Percentiles rank a stretch among this genome's conserved stretches.
These are phyloP conservation scores for Campoletis raptor DNA, from an alignment of 2,888 invertebrate species.

Conservation along the genomic window DNA sequence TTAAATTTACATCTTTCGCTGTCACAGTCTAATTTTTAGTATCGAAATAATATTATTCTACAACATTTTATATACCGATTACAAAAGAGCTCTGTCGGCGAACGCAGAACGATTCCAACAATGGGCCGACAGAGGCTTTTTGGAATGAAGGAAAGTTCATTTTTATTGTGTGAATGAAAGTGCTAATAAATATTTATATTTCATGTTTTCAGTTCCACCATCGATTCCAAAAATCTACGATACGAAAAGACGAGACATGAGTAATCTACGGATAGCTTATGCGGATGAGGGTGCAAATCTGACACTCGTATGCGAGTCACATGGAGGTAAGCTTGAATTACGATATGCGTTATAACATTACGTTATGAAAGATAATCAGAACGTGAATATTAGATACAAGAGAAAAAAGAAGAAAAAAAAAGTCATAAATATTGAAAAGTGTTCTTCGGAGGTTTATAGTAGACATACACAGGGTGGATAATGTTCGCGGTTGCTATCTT, in stretches of 20 bases:
- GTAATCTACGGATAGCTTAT: slow-evolving; percentile 93
- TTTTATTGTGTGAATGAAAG: background rate
- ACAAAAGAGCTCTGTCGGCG: no score
- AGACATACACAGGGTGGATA: slow-evolving; percentile 37
- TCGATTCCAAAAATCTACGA: slow-evolving; percentile 94
- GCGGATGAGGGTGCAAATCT: slow-evolving; percentile 93
- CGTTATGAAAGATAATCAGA: slow-evolving; percentile 1
- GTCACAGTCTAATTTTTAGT: background rate
- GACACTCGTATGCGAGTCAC: slow-evolving; percentile 93
- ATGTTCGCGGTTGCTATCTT: slow-evolving; percentile 48
- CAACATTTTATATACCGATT: no score
- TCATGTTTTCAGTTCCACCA: slow-evolving; percentile 91
- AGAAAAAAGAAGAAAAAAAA: background rate
- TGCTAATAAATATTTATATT: slow-evolving; percentile 23
- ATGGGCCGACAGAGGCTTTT: no score
- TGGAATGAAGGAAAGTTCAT: background rate
- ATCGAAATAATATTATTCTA: background rate
- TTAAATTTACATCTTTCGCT: background rate
- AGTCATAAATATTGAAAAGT: slow-evolving; percentile 49
- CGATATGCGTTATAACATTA: background rate
- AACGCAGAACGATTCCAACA: no score
- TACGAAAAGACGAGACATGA: slow-evolving; percentile 91
- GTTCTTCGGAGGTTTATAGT: slow-evolving; percentile 30
- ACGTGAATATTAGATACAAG: background rate
- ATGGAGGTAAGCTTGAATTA: slow-evolving; percentile 89